Evolutionary conservation across 1,140 invertebrate species (phyloP).

Genomic region (Solenopsis fugax): DNA sequence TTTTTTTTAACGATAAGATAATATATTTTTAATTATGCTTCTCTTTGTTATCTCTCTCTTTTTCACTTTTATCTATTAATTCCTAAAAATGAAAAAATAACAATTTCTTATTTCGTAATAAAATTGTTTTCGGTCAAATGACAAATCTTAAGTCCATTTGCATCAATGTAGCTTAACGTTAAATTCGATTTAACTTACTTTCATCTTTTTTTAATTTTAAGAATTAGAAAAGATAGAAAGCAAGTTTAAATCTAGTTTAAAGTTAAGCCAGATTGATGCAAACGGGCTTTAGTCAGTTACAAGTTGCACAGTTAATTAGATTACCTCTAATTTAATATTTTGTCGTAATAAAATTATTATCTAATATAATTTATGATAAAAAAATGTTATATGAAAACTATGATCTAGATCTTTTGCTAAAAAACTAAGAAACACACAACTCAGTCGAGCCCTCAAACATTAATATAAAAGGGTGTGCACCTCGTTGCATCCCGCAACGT

Average conservation of each 20-base stretch:
- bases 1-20: too few species aligned
- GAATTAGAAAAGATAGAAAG: too few species aligned
- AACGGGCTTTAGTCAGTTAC: neutral
- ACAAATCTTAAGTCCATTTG: neutral
- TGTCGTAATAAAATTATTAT: neutral
- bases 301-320: neutral
- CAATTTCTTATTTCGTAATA: neutral
- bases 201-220: too few species aligned
- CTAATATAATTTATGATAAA: neutral
- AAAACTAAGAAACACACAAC: neutral
- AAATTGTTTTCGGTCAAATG: neutral
- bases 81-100: neutral
- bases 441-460: neutral
- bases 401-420: neutral
- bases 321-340: neutral
- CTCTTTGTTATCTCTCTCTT: too few species aligned
- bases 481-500: slow-evolving; percentile 70
- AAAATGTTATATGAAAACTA: neutral
- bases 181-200: too few species aligned
- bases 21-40: neutral
- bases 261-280: too few species aligned
- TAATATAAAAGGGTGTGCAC: slow-evolving; percentile 59
- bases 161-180: too few species aligned
- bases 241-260: too few species aligned
- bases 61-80: neutral